Conservation (phyloP, 2,797 vertebrate species). For the Lepidocolaptes lacrymiger region DNA sequence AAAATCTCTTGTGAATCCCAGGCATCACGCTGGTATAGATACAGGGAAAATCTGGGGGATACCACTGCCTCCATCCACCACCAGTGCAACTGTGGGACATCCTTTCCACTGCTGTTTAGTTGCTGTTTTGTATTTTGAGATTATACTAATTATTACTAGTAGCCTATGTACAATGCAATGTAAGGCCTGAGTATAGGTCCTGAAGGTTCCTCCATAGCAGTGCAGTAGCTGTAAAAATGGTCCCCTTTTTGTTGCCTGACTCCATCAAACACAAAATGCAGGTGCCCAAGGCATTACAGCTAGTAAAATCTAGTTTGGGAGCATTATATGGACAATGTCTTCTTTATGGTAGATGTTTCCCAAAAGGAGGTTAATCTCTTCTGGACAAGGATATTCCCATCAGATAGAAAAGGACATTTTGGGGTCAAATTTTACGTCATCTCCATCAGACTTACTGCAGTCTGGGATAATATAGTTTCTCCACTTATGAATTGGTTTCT, state of each 20-base stretch:
- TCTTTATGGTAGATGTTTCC: background rate
- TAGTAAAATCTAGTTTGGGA: background rate
- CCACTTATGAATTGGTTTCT: background rate
- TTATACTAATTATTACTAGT: background rate
- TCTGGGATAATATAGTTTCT: background rate
- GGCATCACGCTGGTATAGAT: accelerated
- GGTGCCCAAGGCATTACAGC: background rate
- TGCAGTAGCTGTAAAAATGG: background rate
- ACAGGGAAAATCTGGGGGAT: background rate
- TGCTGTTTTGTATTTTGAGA: background rate
- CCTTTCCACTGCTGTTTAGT: background rate
- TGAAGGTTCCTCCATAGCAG: background rate
- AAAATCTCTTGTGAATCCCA: background rate
- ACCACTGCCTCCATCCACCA: background rate
- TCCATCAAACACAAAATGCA: background rate
- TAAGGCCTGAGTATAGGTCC: background rate
- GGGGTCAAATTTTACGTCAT: background rate
- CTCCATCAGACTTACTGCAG: background rate
- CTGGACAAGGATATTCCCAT: background rate
- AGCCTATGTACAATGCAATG: background rate
- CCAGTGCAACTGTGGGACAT: accelerated
- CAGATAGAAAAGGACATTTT: background rate
- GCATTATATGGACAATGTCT: background rate
- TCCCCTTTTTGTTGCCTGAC: background rate
- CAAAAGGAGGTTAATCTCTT: background rate